phyloP scores from a whole-genome alignment of 1,140 invertebrate species.

The Hycleus phaleratus region DNA sequence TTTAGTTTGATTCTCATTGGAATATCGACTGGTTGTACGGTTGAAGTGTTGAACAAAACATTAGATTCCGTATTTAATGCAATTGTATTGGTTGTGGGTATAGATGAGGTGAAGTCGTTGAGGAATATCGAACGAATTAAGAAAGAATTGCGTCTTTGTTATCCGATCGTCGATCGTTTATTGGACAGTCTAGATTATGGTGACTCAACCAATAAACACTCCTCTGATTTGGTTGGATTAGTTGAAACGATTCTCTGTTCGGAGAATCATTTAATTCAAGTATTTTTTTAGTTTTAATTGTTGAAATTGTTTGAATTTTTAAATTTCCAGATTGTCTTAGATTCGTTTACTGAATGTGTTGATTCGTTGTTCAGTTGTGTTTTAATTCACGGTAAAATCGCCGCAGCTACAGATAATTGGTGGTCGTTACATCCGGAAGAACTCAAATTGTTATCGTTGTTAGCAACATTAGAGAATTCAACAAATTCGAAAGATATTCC shows the following conservation, averaged over 20 bases:
- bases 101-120: constrained; percentile 64
- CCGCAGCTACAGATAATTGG: constrained; percentile 72
- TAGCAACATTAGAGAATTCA: constrained; percentile 55
- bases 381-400: constrained; percentile 63
- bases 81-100: constrained; percentile 68
- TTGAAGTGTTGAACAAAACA: constrained; percentile 53
- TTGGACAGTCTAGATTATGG: constrained; percentile 63
- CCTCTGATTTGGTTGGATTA: constrained; percentile 54
- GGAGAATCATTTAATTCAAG: constrained; percentile 66
- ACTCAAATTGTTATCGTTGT: constrained; percentile 61
- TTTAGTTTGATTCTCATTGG: constrained; percentile 57
- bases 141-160: constrained; percentile 64
- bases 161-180: constrained; percentile 63
- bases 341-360: constrained; percentile 65
- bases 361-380: constrained; percentile 73
- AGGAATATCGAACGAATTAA: constrained; percentile 74
- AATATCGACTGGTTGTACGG: constrained; percentile 55
- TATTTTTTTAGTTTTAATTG: constrained; percentile 33
- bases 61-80: constrained; percentile 64
- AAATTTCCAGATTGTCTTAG: constrained; percentile 59
- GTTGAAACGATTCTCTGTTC: constrained; percentile 58
- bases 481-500: constrained; percentile 66
- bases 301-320: constrained; percentile 2
- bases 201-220: constrained; percentile 47
- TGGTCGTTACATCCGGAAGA: constrained; percentile 64